Evolutionary conservation across 2,113 vertebrate genomes (phyloP), one percentile per base, ranked within the genome.

Genomic region (Anguilla rostrata): DNA sequence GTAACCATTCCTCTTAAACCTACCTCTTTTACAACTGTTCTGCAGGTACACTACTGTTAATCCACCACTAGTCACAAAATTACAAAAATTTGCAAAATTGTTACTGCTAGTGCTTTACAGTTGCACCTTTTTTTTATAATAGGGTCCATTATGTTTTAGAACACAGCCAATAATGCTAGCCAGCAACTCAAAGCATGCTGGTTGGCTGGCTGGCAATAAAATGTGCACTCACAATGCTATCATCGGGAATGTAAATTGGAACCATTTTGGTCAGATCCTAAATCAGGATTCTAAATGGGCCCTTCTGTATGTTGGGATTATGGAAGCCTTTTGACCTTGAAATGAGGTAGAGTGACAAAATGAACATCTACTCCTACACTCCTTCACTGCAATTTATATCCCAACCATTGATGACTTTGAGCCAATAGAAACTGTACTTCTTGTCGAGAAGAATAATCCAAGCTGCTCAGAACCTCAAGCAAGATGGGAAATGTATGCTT

Each of bases 271-370:
- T 66, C 18, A 22, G 60, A 26, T 66, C 18, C 60, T 53, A 14
- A 53, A 53, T 53, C 49, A 53, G 5, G 22, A 66, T 66, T 26
- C 22, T 66, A 66, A 66, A 66, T 66, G 3, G 22, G 60, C 18
- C 60, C 20, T 66, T 20, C 60, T 22, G 60, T 66, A 66, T 22
- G 22, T 66, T 20, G 22, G 22, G 5, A 66, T 66, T 66, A 60
- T 81, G 49, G 43, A 81, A 56, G 39, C 81, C 56, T 26, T 85
- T 39, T 81, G 84, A 81, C 34, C 49, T 57, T 81, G 49, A 18
- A 79, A 41, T n/a, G 40, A 84, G 29, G 8, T 66, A 78, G 60
- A 26, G 60, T 8, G 57, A 0, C 53, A 53, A 85, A 85, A 80
- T 20, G 9, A 60, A 60, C 78, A 14, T 26, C 40, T 26, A 75